Evolutionary conservation across 2,888 invertebrate genomes (phyloP).

Genomic region (Himalopsyche kuldschensis): DNA sequence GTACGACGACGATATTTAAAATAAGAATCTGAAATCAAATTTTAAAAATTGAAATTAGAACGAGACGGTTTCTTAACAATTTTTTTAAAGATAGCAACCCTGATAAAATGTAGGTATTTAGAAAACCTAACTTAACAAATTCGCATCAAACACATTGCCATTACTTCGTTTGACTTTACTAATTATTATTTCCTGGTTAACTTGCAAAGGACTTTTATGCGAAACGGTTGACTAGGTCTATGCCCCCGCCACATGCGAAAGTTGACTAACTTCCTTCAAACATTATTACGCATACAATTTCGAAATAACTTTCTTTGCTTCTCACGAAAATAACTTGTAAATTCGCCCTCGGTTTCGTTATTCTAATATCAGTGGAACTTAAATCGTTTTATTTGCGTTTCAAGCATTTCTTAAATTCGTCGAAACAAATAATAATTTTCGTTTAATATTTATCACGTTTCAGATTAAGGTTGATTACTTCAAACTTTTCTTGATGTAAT

Average conservation of each 20-base stretch:
- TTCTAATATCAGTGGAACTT: neutral
- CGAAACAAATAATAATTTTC: neutral
- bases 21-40: too few relatives aligned
- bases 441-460: too few relatives aligned
- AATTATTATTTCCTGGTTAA: conserved; percentile 26
- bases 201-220: neutral
- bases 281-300: neutral
- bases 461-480: too few relatives aligned
- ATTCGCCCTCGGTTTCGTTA: neutral
- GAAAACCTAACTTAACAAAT: conserved; percentile 11
- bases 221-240: neutral
- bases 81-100: neutral
- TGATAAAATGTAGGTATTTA: neutral
- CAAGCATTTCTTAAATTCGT: neutral
- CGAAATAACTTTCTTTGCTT: neutral
- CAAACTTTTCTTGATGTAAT: too few relatives aligned
- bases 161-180: conserved; percentile 19
- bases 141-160: conserved; percentile 14
- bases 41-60: too few relatives aligned
- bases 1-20: too few relatives aligned
- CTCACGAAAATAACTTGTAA: neutral
- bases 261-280: neutral
- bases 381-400: neutral
- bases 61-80: too few relatives aligned
- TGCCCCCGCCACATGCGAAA: neutral